A percentile compares a stretch with the other conserved stretches of the same genome.
Conservation (phyloP, 2,888 invertebrate genomes). For the Trichacis sp. region DNA sequence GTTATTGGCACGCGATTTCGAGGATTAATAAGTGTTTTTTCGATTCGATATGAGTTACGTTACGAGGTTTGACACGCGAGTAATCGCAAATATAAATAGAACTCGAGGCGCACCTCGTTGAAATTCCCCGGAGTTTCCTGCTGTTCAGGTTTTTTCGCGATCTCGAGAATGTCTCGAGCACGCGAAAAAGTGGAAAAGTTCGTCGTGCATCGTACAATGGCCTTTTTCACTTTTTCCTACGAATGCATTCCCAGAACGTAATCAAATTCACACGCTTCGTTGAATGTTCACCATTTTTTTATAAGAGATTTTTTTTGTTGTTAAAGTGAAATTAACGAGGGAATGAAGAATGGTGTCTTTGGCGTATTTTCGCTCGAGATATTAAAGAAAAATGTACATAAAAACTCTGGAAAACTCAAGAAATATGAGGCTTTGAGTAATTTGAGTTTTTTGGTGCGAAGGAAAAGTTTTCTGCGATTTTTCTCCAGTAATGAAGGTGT, state of each 20-base stretch:
- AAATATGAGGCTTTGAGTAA: no score
- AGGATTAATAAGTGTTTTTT: no score
- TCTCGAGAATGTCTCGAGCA: conserved; percentile 27
- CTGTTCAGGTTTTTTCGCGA: conserved; percentile 19
- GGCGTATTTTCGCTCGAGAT: no score
- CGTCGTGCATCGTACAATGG: conserved; percentile 11
- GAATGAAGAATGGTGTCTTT: no score
- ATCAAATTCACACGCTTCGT: not conserved
- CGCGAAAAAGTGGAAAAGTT: conserved; percentile 17
- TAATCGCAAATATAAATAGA: conserved; percentile 32
- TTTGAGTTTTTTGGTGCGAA: no score
- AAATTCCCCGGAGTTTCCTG: conserved; percentile 27
- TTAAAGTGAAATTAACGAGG: no score
- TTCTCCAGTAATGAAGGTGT: no score
- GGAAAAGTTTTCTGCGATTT: no score
- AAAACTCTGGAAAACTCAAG: no score
- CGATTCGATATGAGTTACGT: conserved; percentile 9
- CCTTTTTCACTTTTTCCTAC: conserved; percentile 20
- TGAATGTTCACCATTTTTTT: not conserved
- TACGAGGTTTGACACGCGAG: conserved; percentile 19
- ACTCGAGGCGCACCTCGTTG: conserved; percentile 20
- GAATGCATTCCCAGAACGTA: not conserved
- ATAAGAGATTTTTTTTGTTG: no score
- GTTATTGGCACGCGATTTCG: no score
- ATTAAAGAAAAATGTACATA: no score